Conservation (phyloP, 37 sponge, comb jelly and placozoan genomes). For the Chondrosia reniformis region DNA sequence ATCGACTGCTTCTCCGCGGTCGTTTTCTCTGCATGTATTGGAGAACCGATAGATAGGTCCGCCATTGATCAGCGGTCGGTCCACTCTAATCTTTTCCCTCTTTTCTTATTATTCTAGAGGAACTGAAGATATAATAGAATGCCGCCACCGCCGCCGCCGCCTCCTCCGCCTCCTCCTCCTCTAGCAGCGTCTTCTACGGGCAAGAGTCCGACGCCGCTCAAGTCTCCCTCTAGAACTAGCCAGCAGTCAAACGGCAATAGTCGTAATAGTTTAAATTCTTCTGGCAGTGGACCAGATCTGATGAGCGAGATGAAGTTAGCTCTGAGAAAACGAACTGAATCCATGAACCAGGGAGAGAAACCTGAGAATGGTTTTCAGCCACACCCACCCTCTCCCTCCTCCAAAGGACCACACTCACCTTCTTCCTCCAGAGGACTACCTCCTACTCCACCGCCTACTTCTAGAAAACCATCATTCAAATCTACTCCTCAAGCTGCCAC, state of each 20-base stretch:
- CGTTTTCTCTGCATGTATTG: no score
- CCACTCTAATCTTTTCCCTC: no score
- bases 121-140: no score
- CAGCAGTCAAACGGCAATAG: neutral
- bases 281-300: neutral
- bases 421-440: neutral
- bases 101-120: no score
- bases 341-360: neutral
- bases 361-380: no score
- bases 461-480: conserved; percentile 12
- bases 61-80: no score
- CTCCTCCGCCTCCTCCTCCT: conserved; percentile 14
- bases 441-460: neutral
- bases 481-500: no score
- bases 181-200: neutral
- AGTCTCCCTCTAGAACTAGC: neutral
- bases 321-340: conserved; percentile 3
- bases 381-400: no score
- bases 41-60: no score
- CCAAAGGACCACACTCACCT: neutral
- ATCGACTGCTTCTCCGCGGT: no score
- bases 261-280: no score
- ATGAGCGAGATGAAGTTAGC: conserved; percentile 25
- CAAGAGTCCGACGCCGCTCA: neutral
- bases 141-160: conserved; percentile 25